A percentile compares a stretch with the other conserved stretches of the same genome.
Evolutionary conservation across 2,113 vertebrate genomes (phyloP).

Genomic region (Edolisoma coerulescens): DNA sequence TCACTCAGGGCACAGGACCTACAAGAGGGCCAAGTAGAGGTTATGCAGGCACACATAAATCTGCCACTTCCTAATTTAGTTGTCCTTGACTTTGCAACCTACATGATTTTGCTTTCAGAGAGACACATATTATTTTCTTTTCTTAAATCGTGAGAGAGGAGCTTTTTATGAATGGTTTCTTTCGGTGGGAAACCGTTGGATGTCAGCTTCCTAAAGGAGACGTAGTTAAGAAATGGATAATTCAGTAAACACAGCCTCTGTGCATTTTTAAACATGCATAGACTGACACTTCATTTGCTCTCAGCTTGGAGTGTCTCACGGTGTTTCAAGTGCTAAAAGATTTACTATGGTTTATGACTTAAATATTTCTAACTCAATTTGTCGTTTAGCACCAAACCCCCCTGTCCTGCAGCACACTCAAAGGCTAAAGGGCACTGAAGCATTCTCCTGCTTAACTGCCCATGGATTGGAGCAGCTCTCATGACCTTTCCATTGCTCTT

Average conservation of each 20-base stretch:
- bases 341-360: conserved; percentile 75
- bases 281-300: conserved; percentile 64
- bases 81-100: conserved; percentile 46
- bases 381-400: conserved; percentile 72
- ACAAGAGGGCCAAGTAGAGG: conserved; percentile 42
- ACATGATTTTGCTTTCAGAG: conserved; percentile 23
- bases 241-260: conserved; percentile 15
- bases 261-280: conserved; percentile 25
- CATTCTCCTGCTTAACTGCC: conserved; percentile 35
- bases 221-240: conserved; percentile 5
- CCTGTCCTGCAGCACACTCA: conserved; percentile 63
- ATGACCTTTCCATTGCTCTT: conserved; percentile 10
- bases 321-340: conserved; percentile 67
- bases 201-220: not conserved
- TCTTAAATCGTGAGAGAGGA: not conserved
- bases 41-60: conserved; percentile 43
- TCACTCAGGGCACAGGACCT: conserved; percentile 1
- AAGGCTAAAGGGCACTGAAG: conserved; percentile 66
- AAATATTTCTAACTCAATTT: conserved; percentile 78
- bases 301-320: conserved; percentile 33
- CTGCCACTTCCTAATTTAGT: conserved; percentile 52
- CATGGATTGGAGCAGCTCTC: conserved; percentile 8
- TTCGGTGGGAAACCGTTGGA: not conserved
- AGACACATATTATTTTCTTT: not conserved
- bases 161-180: not conserved